phyloP scores from a whole-genome alignment of 2,888 invertebrate genomes.

The Bhutanitis thaidina region DNA sequence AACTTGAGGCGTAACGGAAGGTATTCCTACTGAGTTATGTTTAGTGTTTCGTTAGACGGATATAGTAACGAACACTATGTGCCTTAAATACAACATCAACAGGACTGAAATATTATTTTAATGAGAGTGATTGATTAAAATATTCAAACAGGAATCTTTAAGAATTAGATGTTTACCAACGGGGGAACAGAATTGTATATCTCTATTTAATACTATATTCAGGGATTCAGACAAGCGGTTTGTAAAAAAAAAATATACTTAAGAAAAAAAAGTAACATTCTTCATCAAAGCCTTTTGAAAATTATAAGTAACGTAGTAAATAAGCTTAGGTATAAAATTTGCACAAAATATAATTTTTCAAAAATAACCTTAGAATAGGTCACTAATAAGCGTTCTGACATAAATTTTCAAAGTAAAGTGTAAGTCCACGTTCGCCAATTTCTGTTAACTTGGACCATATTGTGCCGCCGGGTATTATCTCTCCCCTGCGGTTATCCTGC shows the following conservation, averaged over 20 bases:
- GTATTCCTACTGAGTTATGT: slow-evolving; percentile 12
- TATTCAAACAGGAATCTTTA: too few species aligned
- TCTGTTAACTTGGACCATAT: slow-evolving; percentile 65
- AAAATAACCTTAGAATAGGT: slow-evolving; percentile 28
- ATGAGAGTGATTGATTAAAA: too few species aligned
- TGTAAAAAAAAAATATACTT: too few species aligned
- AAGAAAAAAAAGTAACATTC: too few species aligned
- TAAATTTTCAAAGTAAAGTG: slow-evolving; percentile 67
- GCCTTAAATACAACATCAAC: background rate
- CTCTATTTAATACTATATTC: too few species aligned
- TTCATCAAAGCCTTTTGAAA: too few species aligned
- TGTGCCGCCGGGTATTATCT: slow-evolving; percentile 43
- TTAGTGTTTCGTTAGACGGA: background rate
- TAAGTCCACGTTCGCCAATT: slow-evolving; percentile 54
- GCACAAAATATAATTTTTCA: too few species aligned
- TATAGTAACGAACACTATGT: background rate
- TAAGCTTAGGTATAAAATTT: too few species aligned
- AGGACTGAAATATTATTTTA: background rate
- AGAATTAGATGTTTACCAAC: too few species aligned
- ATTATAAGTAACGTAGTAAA: too few species aligned
- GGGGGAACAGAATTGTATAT: too few species aligned
- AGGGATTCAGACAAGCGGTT: too few species aligned
- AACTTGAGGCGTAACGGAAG: slow-evolving; percentile 9
- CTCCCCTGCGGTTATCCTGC: slow-evolving; percentile 40
- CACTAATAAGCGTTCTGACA: slow-evolving; percentile 46